Base-by-base conservation (phyloP, 2,113 vertebrate genomes). In the Mobula hypostoma region DNA sequence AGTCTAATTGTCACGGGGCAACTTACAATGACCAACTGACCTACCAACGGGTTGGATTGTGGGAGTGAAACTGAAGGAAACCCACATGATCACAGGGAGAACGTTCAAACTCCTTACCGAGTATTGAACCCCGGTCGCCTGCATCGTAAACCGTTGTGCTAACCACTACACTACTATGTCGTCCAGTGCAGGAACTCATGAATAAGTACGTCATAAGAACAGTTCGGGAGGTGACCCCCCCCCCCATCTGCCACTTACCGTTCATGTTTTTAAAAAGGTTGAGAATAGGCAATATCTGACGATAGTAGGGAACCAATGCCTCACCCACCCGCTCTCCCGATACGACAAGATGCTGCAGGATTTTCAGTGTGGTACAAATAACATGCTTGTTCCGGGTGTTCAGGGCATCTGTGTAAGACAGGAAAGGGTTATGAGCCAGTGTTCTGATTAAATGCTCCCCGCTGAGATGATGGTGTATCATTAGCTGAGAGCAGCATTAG, bases 211-310 rank as follows among this genome's bases (percentile, higher is more conserved):
- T 66, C 48, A 4, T 48, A 48, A 48, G 48, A 48, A 48, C 0
- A 58, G 19, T 24, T 24, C 80, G 24, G 21, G 7, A 48, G 40
- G 82, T 11, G 82, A 11, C 12, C 40, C 0, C 48, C 48, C 48
- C 48, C 48, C 1, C 29, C 83, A 63, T 70, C 32, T 87, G 94
- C 94, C 80, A 97, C 98, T 98, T 96, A 99, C 98, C 96, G 94
- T 98, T 98, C 97, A 97, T 96, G 95, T 98, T 97, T 97, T 99
- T 99, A 96, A 99, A 99, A 96, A 99, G 98, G 97, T 98, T 99
- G 95, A 99, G 95, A 95, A 99, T 96, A 32, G 98, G 98, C 24
- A 99, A 97, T 96, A 99, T 98, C 95, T 99, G 98, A 0, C 98
- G 97, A 96, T 98, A 99, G 96, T 99, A 99, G 7, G 98, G 98